phyloP scores from a whole-genome alignment of 2,797 vertebrate genomes.

The Moxostoma hubbsi region DNA sequence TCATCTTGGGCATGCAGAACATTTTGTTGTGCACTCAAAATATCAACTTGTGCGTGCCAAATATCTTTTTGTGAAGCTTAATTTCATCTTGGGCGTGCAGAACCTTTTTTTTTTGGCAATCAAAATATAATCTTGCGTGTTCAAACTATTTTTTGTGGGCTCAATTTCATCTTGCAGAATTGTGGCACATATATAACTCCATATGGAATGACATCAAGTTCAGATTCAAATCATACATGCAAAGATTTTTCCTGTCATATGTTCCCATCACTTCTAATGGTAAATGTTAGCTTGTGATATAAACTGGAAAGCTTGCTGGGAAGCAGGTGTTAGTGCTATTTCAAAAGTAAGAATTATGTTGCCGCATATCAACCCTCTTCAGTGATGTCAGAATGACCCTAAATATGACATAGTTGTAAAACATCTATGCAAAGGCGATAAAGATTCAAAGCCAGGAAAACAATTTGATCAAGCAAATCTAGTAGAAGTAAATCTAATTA shows the following conservation, averaged over 20 bases:
- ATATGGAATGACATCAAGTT: conserved; percentile 49
- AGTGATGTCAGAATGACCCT: conserved; percentile 9
- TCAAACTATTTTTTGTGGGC: no score
- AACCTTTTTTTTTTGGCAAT: no score
- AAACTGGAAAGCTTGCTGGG: neutral
- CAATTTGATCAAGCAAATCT: neutral
- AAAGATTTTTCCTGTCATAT: neutral
- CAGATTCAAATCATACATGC: neutral
- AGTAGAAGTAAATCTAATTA: neutral
- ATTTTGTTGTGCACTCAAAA: no score
- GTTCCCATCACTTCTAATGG: neutral
- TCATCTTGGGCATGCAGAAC: no score
- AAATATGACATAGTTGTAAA: neutral
- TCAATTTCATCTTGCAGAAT: no score
- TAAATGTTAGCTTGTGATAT: neutral
- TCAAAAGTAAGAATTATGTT: conserved; percentile 23
- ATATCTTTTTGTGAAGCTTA: no score
- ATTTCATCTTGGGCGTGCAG: no score
- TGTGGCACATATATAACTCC: no score
- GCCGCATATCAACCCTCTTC: conserved; percentile 38
- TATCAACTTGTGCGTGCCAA: no score
- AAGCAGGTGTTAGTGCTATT: conserved; percentile 24
- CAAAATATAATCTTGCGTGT: no score
- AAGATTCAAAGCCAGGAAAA: no score
- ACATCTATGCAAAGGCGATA: neutral